Percentiles rank a stretch among this genome's conserved stretches.
Conservation (phyloP, 1,140 invertebrate genomes). For the Zaprionus vittiger region DNA sequence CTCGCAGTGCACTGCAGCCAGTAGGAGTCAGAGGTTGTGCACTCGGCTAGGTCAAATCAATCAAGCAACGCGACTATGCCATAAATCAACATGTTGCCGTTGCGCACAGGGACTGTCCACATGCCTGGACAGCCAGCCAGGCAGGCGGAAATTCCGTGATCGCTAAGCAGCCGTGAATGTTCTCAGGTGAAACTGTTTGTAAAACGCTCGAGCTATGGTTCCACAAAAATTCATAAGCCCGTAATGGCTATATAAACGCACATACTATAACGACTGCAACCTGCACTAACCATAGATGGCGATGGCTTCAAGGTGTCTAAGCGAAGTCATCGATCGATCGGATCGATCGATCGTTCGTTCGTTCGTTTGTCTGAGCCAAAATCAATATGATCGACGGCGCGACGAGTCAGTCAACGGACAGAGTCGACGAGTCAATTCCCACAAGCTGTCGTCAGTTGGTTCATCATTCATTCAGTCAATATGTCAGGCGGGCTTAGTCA, state of each 20-base stretch:
- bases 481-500: constrained; percentile 67
- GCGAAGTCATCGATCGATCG: constrained; percentile 27
- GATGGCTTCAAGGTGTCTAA: constrained; percentile 63
- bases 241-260: constrained; percentile 67
- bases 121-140: constrained; percentile 4
- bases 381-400: constrained; percentile 57
- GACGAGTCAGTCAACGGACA: constrained; percentile 4
- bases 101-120: constrained; percentile 7
- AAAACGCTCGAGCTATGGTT: constrained; percentile 18
- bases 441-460: constrained; percentile 63
- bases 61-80: constrained; percentile 40
- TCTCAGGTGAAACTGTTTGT: constrained; percentile 53
- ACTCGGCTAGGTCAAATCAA: constrained; percentile 68
- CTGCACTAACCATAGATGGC: constrained; percentile 64
- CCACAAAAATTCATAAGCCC: constrained; percentile 49
- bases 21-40: constrained; percentile 22
- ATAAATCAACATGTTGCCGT: constrained; percentile 49
- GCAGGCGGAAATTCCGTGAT: constrained; percentile 65
- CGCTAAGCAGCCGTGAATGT: constrained; percentile 57
- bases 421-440: constrained; percentile 67
- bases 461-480: constrained; percentile 69
- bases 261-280: constrained; percentile 47
- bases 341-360: background rate
- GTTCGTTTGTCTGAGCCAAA: constrained; percentile 37
- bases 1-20: background rate